These are phyloP conservation scores for Chaunax sp. DNA, from an alignment of 2,797 vertebrate genomes.

Conservation along the genomic window DNA sequence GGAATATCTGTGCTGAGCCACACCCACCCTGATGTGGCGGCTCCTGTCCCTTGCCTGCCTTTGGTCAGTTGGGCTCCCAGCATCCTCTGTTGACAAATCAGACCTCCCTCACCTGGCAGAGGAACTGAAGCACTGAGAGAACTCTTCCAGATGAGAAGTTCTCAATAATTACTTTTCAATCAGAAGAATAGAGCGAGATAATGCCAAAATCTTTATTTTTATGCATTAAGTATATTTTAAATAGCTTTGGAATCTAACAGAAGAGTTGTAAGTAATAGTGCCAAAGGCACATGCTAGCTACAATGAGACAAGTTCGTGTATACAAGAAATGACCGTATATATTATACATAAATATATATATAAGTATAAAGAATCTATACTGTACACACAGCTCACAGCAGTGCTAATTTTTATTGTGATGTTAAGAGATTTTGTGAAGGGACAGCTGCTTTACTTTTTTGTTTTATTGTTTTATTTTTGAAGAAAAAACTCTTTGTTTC, in stretches of 20 bases:
- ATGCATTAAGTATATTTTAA: slow-evolving; percentile 99
- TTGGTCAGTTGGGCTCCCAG: slow-evolving; percentile 42
- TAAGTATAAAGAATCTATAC: slow-evolving; percentile 82
- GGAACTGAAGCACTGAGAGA: slow-evolving; percentile 80
- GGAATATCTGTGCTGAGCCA: slow-evolving; percentile 47
- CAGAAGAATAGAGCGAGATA: slow-evolving; percentile 83
- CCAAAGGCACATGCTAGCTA: slow-evolving; percentile 95
- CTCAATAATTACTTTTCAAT: slow-evolving; percentile 80
- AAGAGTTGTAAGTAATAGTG: slow-evolving; percentile 99
- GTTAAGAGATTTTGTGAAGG: slow-evolving; percentile 86
- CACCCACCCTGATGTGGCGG: slow-evolving; percentile 5
- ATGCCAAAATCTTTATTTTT: slow-evolving; percentile 99
- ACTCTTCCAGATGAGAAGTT: slow-evolving; percentile 89
- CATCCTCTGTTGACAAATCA: slow-evolving; percentile 60
- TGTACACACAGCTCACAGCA: slow-evolving; percentile 89
- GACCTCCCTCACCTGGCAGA: slow-evolving; percentile 55
- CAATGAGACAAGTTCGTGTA: slow-evolving; percentile 80
- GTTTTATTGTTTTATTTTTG: slow-evolving; percentile 52
- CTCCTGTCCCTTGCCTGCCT: slow-evolving; percentile 8
- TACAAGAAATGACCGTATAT: slow-evolving; percentile 81
- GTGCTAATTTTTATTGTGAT: slow-evolving; percentile 91
- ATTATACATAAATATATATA: slow-evolving; percentile 82
- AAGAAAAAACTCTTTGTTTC: slow-evolving; percentile 75
- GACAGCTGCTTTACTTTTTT: slow-evolving; percentile 79
- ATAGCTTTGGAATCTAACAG: slow-evolving; percentile 96